Evolutionary conservation across 1,140 invertebrate species (phyloP).

Genomic region (Euura saliciscinereae): DNA sequence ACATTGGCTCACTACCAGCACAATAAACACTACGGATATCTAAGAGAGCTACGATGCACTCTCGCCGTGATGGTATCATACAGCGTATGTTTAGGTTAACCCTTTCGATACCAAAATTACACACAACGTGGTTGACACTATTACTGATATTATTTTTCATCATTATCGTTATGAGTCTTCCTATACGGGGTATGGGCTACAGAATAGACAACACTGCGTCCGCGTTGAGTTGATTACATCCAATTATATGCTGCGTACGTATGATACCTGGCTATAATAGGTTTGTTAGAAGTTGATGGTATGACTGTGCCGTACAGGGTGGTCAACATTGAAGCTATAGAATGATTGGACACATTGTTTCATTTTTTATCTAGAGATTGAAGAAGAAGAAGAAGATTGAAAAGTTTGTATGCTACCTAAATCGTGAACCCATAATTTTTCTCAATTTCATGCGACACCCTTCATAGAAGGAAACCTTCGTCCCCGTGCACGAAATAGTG

Average conservation of each 20-base stretch:
- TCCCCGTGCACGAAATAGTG: not conserved
- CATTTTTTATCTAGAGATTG: too few relatives aligned
- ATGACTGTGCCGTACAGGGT: too few relatives aligned
- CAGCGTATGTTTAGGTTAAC: not conserved
- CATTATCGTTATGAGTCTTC: not conserved
- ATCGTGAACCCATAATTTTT: not conserved
- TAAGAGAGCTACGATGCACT: not conserved
- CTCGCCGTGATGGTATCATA: not conserved
- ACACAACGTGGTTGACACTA: not conserved
- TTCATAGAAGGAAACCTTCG: too few relatives aligned
- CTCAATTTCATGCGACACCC: too few relatives aligned
- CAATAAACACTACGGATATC: conserved; percentile 10
- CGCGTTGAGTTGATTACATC: not conserved
- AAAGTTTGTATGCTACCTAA: too few relatives aligned
- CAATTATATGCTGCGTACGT: not conserved
- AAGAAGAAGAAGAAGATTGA: too few relatives aligned
- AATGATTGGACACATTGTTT: too few relatives aligned
- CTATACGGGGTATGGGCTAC: not conserved
- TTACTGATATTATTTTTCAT: not conserved
- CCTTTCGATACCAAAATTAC: too few relatives aligned
- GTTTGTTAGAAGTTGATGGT: too few relatives aligned
- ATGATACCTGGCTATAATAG: too few relatives aligned
- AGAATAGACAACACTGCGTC: not conserved
- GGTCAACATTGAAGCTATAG: too few relatives aligned
- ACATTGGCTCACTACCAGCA: conserved; percentile 10